Evolutionary conservation across 2,888 invertebrate species (phyloP).

Genomic region (Eledone cirrhosa): DNA sequence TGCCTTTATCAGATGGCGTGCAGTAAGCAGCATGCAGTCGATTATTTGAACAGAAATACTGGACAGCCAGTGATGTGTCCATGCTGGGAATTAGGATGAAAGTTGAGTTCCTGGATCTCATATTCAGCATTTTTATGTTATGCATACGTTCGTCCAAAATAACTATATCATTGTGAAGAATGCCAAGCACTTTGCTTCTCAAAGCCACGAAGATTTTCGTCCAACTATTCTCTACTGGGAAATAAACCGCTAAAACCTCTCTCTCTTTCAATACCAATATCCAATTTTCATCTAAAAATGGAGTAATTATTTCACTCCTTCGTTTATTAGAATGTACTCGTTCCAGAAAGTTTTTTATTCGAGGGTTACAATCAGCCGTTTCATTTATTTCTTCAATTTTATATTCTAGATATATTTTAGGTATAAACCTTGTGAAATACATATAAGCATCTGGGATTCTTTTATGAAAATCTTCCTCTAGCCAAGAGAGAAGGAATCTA

Average conservation of each 20-base stretch:
- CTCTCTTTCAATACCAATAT: not conserved
- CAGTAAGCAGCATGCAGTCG: not conserved
- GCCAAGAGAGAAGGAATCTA: not conserved
- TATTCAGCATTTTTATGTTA: not conserved
- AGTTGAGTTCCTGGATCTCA: not conserved
- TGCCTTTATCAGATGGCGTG: not conserved
- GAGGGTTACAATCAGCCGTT: too few relatives aligned
- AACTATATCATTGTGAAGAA: not conserved
- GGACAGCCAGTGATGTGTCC: not conserved
- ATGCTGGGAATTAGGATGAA: not conserved
- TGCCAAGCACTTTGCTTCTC: not conserved
- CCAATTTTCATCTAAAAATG: not conserved
- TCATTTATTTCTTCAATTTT: too few relatives aligned
- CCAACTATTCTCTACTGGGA: not conserved
- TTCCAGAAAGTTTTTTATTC: too few relatives aligned
- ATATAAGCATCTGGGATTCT: not conserved
- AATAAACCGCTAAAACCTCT: not conserved
- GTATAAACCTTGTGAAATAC: too few relatives aligned
- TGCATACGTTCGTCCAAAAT: not conserved
- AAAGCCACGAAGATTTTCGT: not conserved
- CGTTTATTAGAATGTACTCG: too few relatives aligned
- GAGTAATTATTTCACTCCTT: too few relatives aligned
- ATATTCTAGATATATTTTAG: too few relatives aligned
- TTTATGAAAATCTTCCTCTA: not conserved
- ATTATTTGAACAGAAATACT: constrained; percentile 3